Percentiles rank a stretch among this genome's conserved stretches.
phyloP scores from a whole-genome alignment of 2,113 vertebrate species.

The Rhinopomastus cyanomelas region DNA sequence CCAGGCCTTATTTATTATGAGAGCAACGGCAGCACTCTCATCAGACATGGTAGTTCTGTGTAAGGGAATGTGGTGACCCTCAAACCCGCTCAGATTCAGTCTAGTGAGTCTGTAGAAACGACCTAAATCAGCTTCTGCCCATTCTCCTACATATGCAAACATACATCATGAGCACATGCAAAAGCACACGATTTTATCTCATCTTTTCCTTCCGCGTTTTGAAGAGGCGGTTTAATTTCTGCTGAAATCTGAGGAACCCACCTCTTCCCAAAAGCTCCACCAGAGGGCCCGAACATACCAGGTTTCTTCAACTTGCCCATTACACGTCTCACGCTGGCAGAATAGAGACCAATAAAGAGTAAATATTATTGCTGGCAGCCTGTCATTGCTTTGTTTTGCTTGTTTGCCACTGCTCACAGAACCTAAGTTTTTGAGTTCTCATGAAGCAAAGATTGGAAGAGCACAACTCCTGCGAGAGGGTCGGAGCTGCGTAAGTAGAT shows the following conservation, averaged over 20 bases:
- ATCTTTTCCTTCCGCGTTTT: background rate
- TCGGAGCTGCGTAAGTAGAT: background rate
- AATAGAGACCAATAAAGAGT: background rate
- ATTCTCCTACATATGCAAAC: background rate
- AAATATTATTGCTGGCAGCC: constrained; percentile 31
- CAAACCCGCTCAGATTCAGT: background rate
- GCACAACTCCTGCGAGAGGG: background rate
- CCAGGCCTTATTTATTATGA: background rate
- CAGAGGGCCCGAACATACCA: constrained; percentile 28
- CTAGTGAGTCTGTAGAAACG: background rate
- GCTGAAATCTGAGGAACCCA: background rate
- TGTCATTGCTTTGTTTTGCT: background rate
- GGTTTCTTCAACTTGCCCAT: background rate
- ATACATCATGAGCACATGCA: background rate
- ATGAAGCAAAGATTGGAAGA: background rate
- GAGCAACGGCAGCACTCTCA: background rate
- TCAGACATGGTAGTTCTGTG: background rate
- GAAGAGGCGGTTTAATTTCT: background rate
- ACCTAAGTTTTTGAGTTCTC: background rate
- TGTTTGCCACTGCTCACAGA: background rate
- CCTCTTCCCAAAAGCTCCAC: background rate
- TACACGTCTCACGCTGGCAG: background rate
- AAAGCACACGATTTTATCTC: background rate
- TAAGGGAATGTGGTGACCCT: background rate
- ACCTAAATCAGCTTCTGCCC: background rate